Percentiles rank a stretch among this genome's conserved stretches.
Evolutionary conservation across 2,113 vertebrate species (phyloP).

Genomic region (Cygnus atratus): DNA sequence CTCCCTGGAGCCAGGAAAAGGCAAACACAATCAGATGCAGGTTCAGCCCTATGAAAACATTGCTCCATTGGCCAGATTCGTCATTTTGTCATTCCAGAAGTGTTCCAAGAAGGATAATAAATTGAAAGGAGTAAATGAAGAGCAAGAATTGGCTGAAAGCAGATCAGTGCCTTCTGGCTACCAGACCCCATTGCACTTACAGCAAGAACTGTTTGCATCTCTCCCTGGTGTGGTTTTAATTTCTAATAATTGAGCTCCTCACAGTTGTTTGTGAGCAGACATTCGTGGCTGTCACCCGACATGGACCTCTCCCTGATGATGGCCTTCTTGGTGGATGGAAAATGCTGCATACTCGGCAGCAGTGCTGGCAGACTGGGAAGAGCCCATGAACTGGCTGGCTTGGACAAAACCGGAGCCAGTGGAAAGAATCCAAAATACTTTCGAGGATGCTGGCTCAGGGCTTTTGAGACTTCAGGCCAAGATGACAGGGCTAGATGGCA

Average conservation of each 20-base stretch:
- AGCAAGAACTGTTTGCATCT: neutral
- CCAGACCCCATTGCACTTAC: neutral
- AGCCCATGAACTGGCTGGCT: neutral
- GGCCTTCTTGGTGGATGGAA: neutral
- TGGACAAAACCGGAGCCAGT: neutral
- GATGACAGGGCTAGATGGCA: neutral
- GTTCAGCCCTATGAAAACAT: neutral
- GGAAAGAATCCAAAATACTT: conserved; percentile 57
- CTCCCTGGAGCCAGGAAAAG: neutral
- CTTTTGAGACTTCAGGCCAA: neutral
- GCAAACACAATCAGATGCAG: neutral
- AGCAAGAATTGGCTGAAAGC: neutral
- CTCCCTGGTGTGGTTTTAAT: neutral
- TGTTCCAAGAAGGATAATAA: neutral
- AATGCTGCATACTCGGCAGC: accelerated
- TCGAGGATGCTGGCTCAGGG: neutral
- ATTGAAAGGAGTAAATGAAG: conserved; percentile 7
- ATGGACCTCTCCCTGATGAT: neutral
- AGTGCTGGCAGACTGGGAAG: neutral
- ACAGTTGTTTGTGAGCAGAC: neutral
- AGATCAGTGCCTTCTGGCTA: neutral
- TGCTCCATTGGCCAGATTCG: neutral
- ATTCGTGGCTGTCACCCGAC: neutral
- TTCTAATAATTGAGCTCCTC: neutral
- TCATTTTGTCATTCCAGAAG: neutral